Evolutionary conservation across 2,888 invertebrate genomes (phyloP), one percentile per base, ranked within the genome.

Genomic region (Apotomis capreana): DNA sequence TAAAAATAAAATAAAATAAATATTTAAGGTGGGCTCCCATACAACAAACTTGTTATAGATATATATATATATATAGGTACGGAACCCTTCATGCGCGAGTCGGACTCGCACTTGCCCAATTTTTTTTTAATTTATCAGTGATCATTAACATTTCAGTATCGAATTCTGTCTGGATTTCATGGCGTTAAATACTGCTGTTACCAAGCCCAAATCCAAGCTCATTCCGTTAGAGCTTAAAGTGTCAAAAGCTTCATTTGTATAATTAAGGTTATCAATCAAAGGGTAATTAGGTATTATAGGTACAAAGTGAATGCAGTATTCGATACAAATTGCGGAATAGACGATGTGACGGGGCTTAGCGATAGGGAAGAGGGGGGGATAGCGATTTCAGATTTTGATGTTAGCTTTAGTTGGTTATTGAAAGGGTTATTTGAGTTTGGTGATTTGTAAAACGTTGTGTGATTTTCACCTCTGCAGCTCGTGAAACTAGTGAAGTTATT

Each of bases 271-370:
- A 72, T 72, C 72, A 72, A 68, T 72, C 68, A 72, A 68, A 63
- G 37, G 51, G 71, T 68, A 68, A 68, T 68, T 68, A 68, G 61
- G 67, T 67, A 67, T 67, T 67, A 55, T 55, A 64, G 64, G 46
- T 46, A 51, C 72, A 72, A 72, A 72, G 72, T 58, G 72, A 72
- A 72, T 68, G 67, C 61, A 57, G 59, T 59, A 63, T 68, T 72
- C 58, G 72, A 72, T 72, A 72, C 72, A 68, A 72, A 72, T 72
- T 68, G 58, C 68, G 52, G 71, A 72, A 72, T 72, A 68, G 68
- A 15, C 44, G 52, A 72, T 72, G 72, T 58, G 62, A 62, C 61
- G 46, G 60, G 58, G 67, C 58, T 59, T 68, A 49, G 15, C n/a
- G 46, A 62, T 46, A 13, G 46, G 36, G 15, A 26, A 26, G 26